Base-by-base conservation (phyloP, 2,888 invertebrate genomes). In the Caenorhabditis auriculariae region DNA sequence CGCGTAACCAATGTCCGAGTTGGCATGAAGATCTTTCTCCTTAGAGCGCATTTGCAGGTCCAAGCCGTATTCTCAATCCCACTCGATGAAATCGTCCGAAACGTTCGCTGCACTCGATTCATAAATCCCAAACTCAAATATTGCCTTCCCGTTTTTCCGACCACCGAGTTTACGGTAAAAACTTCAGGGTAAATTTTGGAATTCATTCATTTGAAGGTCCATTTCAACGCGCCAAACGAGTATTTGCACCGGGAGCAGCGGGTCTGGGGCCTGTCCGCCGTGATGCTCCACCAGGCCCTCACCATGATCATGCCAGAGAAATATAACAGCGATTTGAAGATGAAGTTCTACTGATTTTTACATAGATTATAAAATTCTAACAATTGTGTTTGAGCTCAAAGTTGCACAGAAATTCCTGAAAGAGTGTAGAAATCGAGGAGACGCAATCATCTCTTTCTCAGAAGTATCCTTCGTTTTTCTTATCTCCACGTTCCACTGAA, bases 181-280 rank as follows among this genome's bases (percentile, higher is more conserved):
- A 48, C 15, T 24, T 17, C 7, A 23, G 3, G 12, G 4, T 42
- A 19, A 28, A 28, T 21, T 24, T 12, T n/a, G n/a, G n/a, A n/a
- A n/a, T 28, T 24, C 17, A n/a, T 27, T 27, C 28, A 42, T 5
- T 52, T 56, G 51, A 39, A 63, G 58, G 51, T 61, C n/a, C 58
- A 60, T 19, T 54, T 53, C 44, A 57, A 58, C 29, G 48, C 52
- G 19, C 12, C 27, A n/a, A 48, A 55, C 21, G 58, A 53, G 37
- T 68, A 57, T 32, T 38, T 67, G 7, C 67, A 57, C 27, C 42
- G 42, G 12, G 55, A 45, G 7, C 55, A 68, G 28, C 59, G 69
- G 7, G 61, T 76, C 35, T 76, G 75, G 75, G 76, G 76, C 6
- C 58, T 76, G 7, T 61, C 74, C 0, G 75, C 71, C 0, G 60